phyloP scores from a whole-genome alignment of 2,797 vertebrate genomes.

The Melopsittacus undulatus region DNA sequence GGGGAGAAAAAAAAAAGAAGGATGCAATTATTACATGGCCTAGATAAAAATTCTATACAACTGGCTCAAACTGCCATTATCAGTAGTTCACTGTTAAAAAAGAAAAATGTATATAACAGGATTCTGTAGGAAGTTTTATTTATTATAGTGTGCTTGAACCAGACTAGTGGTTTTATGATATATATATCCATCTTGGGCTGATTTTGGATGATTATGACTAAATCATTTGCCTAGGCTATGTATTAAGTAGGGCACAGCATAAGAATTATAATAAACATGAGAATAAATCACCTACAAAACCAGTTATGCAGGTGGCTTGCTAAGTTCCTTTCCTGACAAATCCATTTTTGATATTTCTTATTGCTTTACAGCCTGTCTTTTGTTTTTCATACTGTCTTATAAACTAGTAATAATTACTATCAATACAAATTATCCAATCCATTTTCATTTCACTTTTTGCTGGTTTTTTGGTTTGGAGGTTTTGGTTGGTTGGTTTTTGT shows the following conservation, averaged over 20 bases:
- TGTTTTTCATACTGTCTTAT: not conserved
- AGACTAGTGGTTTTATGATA: not conserved
- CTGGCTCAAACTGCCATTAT: not conserved
- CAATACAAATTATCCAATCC: not conserved
- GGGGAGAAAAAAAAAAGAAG: not conserved
- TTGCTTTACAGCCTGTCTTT: not conserved
- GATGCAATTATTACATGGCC: not conserved
- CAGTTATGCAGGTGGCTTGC: not conserved
- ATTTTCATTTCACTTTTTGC: not conserved
- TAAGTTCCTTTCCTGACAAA: not conserved
- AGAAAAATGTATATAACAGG: not conserved
- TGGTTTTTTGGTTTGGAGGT: not conserved
- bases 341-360: not conserved
- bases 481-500: not conserved
- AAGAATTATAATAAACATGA: not conserved
- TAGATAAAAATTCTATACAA: not conserved
- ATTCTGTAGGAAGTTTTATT: not conserved
- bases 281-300: not conserved
- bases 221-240: not conserved
- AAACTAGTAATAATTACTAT: not conserved
- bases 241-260: not conserved
- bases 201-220: not conserved
- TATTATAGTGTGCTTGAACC: not conserved
- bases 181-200: not conserved
- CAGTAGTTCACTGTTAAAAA: not conserved